Evolutionary conservation across 2,797 vertebrate species (phyloP).

Genomic region (Scarus forsteni): DNA sequence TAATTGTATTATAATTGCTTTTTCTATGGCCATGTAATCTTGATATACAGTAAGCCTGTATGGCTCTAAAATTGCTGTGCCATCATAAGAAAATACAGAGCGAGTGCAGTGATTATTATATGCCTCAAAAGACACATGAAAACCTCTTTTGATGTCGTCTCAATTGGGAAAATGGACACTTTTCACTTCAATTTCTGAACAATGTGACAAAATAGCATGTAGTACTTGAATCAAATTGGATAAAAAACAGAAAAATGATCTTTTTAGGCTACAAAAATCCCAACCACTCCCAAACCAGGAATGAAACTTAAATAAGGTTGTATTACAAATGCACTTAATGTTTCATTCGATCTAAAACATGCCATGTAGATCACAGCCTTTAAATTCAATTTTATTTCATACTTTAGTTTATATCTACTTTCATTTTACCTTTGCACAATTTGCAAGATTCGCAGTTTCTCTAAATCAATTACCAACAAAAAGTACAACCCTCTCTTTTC

Average conservation of each 20-base stretch:
- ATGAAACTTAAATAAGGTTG: too few relatives aligned
- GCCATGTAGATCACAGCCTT: too few relatives aligned
- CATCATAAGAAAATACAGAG: slow-evolving; percentile 12
- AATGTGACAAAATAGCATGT: neutral
- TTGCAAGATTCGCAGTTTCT: too few relatives aligned
- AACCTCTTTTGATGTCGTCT: slow-evolving; percentile 3
- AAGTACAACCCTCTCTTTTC: too few relatives aligned
- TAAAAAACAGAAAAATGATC: neutral
- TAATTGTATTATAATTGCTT: slow-evolving; percentile 21
- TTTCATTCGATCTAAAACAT: too few relatives aligned
- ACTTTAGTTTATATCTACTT: too few relatives aligned
- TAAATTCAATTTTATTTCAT: too few relatives aligned
- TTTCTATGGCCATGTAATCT: slow-evolving; percentile 26
- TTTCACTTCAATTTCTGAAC: neutral
- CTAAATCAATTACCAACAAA: too few relatives aligned
- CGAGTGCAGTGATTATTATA: slow-evolving; percentile 1
- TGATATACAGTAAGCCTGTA: neutral
- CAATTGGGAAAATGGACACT: neutral
- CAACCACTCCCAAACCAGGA: too few relatives aligned
- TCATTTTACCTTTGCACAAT: too few relatives aligned
- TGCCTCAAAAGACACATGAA: neutral
- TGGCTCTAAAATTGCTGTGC: slow-evolving; percentile 14
- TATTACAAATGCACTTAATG: neutral
- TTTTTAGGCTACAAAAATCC: too few relatives aligned
- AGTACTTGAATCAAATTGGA: neutral